These are phyloP conservation scores for Neogobius melanostomus DNA, from an alignment of 2,113 vertebrate species.

Conservation along the genomic window DNA sequence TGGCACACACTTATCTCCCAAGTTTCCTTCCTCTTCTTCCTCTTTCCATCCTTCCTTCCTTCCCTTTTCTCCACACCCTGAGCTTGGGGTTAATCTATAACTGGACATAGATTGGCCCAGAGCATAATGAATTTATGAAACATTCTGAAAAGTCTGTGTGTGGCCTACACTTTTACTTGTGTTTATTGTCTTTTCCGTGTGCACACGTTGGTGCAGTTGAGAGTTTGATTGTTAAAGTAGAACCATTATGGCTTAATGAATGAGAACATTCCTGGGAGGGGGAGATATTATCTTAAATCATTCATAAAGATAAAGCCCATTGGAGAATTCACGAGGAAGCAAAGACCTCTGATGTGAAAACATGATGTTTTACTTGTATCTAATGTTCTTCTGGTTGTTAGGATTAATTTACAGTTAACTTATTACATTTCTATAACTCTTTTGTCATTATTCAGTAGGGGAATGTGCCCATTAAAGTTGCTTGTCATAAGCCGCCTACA, in stretches of 20 bases:
- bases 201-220: slow-evolving; percentile 1
- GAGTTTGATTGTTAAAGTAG: slow-evolving; percentile 37
- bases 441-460: too few species aligned
- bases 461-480: too few species aligned
- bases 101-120: slow-evolving; percentile 19
- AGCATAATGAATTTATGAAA: too few species aligned
- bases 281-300: slow-evolving; percentile 34
- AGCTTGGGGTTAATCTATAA: slow-evolving; percentile 49
- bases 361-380: neutral
- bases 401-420: too few species aligned
- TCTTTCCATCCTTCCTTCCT: slow-evolving; percentile 83
- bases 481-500: too few species aligned
- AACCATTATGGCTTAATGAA: slow-evolving; percentile 57
- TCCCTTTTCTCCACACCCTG: slow-evolving; percentile 65
- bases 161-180: slow-evolving; percentile 21
- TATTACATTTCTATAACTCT: too few species aligned
- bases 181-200: slow-evolving; percentile 8
- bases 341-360: neutral
- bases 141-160: neutral
- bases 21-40: slow-evolving; percentile 81
- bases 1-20: slow-evolving; percentile 71
- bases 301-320: slow-evolving; percentile 36
- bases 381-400: too few species aligned
- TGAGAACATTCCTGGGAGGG: slow-evolving; percentile 67
- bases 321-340: slow-evolving; percentile 31